Conservation (phyloP, 2,113 vertebrate species). For the Gallinago jamesoni region DNA sequence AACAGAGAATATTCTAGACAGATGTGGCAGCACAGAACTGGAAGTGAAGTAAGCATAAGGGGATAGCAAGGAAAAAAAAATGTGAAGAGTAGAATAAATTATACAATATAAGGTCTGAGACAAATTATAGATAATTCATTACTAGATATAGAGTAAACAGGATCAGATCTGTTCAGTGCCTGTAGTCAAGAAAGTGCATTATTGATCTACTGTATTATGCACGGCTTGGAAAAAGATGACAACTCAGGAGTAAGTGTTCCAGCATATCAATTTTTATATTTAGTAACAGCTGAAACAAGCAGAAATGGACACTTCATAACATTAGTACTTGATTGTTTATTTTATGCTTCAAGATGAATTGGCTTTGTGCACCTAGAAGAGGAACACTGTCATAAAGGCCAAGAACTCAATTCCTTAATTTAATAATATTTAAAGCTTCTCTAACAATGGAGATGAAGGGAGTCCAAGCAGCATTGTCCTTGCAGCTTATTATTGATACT, state of each 20-base stretch:
- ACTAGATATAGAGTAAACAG: slow-evolving; percentile 33
- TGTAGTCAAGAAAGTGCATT: slow-evolving; percentile 16
- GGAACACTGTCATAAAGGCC: slow-evolving; percentile 15
- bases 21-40: not conserved
- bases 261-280: slow-evolving; percentile 60
- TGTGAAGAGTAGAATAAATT: not conserved
- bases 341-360: slow-evolving; percentile 41
- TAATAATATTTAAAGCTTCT: slow-evolving; percentile 28
- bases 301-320: slow-evolving; percentile 44
- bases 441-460: not conserved
- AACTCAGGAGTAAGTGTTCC: slow-evolving; percentile 7
- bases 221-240: not conserved
- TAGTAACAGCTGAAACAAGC: slow-evolving; percentile 62
- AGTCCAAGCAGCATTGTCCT: not conserved
- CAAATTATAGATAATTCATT: slow-evolving; percentile 36
- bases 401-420: slow-evolving; percentile 46
- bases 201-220: slow-evolving; percentile 49
- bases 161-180: not conserved
- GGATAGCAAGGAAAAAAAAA: not conserved
- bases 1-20: not conserved
- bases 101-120: not conserved
- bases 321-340: slow-evolving; percentile 48
- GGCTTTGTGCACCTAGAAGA: slow-evolving; percentile 24
- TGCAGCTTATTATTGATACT: not conserved
- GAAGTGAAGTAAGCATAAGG: not conserved